A percentile compares a stretch with the other conserved stretches of the same genome.
Conservation (phyloP, 2,113 vertebrate species). For the Heptranchias perlo region DNA sequence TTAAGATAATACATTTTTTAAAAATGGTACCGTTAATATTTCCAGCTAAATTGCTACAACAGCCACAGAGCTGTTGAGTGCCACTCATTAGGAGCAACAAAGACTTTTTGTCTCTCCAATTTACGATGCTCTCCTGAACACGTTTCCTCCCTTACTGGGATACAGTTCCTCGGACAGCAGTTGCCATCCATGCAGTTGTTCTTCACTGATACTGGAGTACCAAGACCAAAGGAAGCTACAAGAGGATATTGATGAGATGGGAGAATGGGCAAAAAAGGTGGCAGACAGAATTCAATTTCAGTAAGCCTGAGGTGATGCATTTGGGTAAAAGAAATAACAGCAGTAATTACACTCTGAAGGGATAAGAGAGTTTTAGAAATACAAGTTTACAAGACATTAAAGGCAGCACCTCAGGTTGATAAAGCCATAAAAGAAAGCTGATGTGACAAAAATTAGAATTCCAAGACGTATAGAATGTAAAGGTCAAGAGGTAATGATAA, state of each 20-base stretch:
- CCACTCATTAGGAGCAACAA: background rate
- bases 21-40: background rate
- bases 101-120: background rate
- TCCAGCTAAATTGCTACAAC: background rate
- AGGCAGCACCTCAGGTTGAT: too few relatives aligned
- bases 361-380: too few relatives aligned
- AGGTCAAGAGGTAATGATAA: too few relatives aligned
- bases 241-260: background rate
- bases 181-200: background rate
- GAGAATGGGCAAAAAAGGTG: background rate
- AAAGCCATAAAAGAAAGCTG: too few relatives aligned
- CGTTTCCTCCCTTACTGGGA: background rate
- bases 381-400: too few relatives aligned
- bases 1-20: background rate
- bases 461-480: too few relatives aligned
- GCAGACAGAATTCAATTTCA: background rate
- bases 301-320: background rate
- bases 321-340: background rate
- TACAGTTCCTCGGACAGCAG: background rate
- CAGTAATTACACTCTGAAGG: background rate
- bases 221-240: background rate
- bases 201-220: background rate
- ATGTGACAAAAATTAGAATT: too few relatives aligned
- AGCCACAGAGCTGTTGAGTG: background rate
- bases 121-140: background rate